These are phyloP conservation scores for Drosophila nigrodunni DNA, from an alignment of 1,140 invertebrate species.

Conservation along the genomic window DNA sequence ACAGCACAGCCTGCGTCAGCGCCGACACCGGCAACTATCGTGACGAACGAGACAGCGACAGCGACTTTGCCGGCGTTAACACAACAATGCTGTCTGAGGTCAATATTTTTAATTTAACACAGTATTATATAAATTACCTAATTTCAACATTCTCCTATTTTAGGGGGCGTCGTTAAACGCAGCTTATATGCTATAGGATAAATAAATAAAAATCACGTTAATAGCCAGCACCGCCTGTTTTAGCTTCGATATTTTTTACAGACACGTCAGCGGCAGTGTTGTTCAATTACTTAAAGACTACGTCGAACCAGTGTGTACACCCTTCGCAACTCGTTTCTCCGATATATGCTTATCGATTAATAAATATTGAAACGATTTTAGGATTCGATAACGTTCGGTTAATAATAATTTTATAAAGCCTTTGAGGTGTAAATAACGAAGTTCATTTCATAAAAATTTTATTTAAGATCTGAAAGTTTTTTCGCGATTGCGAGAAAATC, in stretches of 20 bases:
- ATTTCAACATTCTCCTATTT: constrained; percentile 70
- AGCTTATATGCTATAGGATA: constrained; percentile 71
- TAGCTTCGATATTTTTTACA: constrained; percentile 60
- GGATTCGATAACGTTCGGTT: neutral
- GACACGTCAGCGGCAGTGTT: constrained; percentile 65
- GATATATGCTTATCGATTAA: constrained; percentile 16
- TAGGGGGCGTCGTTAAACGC: constrained; percentile 58
- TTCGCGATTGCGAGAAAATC: no score
- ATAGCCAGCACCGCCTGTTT: constrained; percentile 69
- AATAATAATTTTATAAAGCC: no score
- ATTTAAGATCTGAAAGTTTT: no score
- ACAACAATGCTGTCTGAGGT: neutral
- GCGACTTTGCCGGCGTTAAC: constrained; percentile 56
- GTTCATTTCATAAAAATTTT: no score
- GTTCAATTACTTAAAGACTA: constrained; percentile 4
- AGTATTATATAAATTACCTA: constrained; percentile 51
- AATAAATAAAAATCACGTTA: constrained; percentile 57
- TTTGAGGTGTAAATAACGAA: no score
- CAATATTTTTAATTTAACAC: neutral
- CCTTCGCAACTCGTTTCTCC: neutral
- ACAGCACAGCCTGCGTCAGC: constrained; percentile 13
- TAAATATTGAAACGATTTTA: neutral
- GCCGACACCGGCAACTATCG: constrained; percentile 53
- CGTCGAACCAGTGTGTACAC: constrained; percentile 18
- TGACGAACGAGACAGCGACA: constrained; percentile 53